A percentile compares a stretch with the other conserved stretches of the same genome.
Conservation (phyloP, 1,140 invertebrate species). For the Monochamus saltuarius region DNA sequence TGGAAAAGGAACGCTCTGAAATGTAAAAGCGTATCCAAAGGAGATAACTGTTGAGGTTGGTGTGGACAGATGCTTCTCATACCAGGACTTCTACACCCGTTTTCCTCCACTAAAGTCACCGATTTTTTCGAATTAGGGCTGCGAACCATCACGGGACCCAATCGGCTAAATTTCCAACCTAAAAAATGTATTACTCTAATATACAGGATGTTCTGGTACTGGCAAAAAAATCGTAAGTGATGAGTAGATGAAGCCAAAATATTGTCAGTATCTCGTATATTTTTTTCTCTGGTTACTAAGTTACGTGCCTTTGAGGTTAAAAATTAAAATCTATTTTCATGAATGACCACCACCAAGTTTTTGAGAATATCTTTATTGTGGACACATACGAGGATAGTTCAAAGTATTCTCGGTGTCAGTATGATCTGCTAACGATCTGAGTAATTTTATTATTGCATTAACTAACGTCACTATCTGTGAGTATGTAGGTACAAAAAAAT, state of each 20-base stretch:
- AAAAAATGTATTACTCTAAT: neutral
- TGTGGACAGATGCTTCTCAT: conserved; percentile 58
- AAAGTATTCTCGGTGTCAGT: no score
- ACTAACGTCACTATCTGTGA: no score
- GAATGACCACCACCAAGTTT: no score
- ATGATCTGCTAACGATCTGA: no score
- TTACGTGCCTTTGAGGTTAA: no score
- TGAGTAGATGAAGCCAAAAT: no score
- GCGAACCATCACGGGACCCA: conserved; percentile 60
- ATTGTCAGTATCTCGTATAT: neutral
- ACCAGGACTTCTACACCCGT: conserved; percentile 62
- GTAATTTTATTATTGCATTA: no score
- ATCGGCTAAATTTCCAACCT: conserved; percentile 65
- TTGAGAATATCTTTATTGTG: no score
- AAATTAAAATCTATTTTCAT: no score
- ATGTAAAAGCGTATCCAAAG: conserved; percentile 56
- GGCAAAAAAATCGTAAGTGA: conserved; percentile 2
- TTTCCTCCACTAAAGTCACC: conserved; percentile 55
- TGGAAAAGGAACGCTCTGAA: conserved; percentile 71
- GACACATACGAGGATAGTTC: no score
- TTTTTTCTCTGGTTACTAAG: no score
- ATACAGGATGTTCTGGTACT: neutral
- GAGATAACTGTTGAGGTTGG: conserved; percentile 53
- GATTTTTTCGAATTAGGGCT: conserved; percentile 52
- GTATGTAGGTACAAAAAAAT: no score